Percentiles rank a stretch among this genome's conserved stretches.
Conservation (phyloP, 2,888 invertebrate species). For the Dasysyrphus tricinctus region DNA sequence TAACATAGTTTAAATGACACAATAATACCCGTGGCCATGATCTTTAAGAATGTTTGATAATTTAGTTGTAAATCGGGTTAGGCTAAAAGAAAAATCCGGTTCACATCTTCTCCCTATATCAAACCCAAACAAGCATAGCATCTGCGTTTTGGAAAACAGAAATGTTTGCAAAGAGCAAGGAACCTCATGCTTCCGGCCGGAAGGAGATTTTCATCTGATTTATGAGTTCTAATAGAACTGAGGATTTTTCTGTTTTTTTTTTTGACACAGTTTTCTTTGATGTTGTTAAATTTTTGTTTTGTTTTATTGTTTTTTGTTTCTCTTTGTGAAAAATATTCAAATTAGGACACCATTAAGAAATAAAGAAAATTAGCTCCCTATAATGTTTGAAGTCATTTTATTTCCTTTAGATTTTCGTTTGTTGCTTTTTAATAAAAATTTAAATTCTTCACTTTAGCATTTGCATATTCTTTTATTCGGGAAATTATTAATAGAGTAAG, state of each 20-base stretch:
- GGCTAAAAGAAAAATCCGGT: background rate
- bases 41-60: background rate
- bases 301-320: background rate
- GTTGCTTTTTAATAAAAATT: background rate
- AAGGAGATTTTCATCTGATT: constrained; percentile 62
- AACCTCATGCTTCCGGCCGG: constrained; percentile 51
- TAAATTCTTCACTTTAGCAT: background rate
- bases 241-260: background rate
- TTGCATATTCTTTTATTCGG: too few species aligned
- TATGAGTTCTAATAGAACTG: constrained; percentile 40
- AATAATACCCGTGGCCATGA: background rate
- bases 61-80: background rate
- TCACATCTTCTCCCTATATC: background rate
- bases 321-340: constrained; percentile 26
- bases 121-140: background rate
- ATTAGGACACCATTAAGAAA: constrained; percentile 19
- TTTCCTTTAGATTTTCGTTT: background rate
- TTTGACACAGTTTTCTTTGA: constrained; percentile 29
- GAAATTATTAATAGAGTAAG: too few species aligned
- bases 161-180: constrained; percentile 33
- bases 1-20: background rate
- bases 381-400: background rate
- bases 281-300: constrained; percentile 13
- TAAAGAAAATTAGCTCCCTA: background rate
- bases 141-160: background rate